These are phyloP conservation scores for Plestiodon gilberti DNA, from an alignment of 2,113 vertebrate species.

Conservation along the genomic window DNA sequence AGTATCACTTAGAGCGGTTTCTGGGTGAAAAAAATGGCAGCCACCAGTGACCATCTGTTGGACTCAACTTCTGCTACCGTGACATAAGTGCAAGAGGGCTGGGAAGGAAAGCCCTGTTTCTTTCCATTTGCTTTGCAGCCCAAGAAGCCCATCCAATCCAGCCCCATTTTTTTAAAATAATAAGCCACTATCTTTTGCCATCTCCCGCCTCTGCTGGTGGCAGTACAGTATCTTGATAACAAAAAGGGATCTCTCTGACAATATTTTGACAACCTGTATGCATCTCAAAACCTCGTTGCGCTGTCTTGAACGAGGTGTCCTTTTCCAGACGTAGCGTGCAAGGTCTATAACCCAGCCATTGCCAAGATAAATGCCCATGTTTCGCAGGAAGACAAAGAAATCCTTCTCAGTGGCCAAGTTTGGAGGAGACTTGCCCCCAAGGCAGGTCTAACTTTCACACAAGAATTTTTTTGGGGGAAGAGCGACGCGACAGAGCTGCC, in stretches of 20 bases:
- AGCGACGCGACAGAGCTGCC: not conserved
- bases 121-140: no score
- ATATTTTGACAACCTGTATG: not conserved
- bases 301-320: not conserved
- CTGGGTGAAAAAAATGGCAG: no score
- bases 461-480: slow-evolving; percentile 4
- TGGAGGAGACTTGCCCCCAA: slow-evolving; percentile 32
- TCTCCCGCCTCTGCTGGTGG: no score
- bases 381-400: slow-evolving; percentile 16
- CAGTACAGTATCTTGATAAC: not conserved
- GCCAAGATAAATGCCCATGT: slow-evolving; percentile 54
- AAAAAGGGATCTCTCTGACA: not conserved
- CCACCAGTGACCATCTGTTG: no score
- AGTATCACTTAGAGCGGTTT: no score
- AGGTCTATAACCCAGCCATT: not conserved
- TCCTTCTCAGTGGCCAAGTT: slow-evolving; percentile 32
- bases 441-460: slow-evolving; percentile 27
- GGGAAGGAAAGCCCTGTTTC: no score
- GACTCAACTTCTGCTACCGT: no score
- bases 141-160: no score
- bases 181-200: not conserved
- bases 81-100: no score
- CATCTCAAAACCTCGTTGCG: not conserved
- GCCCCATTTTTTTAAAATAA: not conserved
- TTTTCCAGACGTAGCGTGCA: slow-evolving; percentile 21